Percentiles rank a stretch among this genome's conserved stretches.
Evolutionary conservation across 1,140 invertebrate species (phyloP).

Genomic region (Mesaphorura yosii): DNA sequence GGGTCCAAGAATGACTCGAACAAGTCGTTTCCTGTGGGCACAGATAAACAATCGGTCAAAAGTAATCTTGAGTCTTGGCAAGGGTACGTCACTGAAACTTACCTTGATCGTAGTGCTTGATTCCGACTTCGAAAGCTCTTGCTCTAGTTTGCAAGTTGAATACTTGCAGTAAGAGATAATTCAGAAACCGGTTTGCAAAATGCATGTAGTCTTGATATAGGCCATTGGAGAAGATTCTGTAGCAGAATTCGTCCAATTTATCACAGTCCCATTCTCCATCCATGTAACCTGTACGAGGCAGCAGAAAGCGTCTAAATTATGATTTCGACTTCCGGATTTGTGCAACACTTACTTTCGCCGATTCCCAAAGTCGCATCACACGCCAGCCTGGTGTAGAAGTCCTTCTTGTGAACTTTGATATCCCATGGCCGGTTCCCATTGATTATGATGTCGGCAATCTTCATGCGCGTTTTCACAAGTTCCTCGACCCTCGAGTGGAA

Average conservation of each 20-base stretch:
- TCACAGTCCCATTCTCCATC: conserved; percentile 27
- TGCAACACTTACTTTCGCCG: too few relatives aligned
- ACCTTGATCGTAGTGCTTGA: conserved; percentile 26
- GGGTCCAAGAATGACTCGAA: conserved; percentile 17
- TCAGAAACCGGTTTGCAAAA: conserved; percentile 9
- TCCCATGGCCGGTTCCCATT: conserved; percentile 23
- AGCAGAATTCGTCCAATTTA: conserved; percentile 15
- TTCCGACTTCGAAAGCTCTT: conserved; percentile 19
- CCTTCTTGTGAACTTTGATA: conserved; percentile 20
- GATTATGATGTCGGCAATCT: conserved; percentile 10
- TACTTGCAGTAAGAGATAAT: conserved; percentile 14
- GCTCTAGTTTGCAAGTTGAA: conserved; percentile 23
- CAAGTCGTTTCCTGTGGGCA: conserved; percentile 13
- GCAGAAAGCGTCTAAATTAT: too few relatives aligned
- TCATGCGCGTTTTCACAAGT: conserved; percentile 1
- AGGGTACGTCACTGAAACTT: background rate
- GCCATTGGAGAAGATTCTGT: conserved; percentile 11
- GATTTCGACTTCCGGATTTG: too few relatives aligned
- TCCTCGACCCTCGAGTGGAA: background rate
- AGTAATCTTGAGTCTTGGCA: background rate
- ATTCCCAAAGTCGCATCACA: conserved; percentile 22
- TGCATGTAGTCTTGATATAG: conserved; percentile 13
- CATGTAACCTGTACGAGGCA: too few relatives aligned
- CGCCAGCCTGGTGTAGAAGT: conserved; percentile 22
- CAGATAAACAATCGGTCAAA: background rate